phyloP scores from a whole-genome alignment of 2,113 vertebrate genomes.

The Hucho hucho region DNA sequence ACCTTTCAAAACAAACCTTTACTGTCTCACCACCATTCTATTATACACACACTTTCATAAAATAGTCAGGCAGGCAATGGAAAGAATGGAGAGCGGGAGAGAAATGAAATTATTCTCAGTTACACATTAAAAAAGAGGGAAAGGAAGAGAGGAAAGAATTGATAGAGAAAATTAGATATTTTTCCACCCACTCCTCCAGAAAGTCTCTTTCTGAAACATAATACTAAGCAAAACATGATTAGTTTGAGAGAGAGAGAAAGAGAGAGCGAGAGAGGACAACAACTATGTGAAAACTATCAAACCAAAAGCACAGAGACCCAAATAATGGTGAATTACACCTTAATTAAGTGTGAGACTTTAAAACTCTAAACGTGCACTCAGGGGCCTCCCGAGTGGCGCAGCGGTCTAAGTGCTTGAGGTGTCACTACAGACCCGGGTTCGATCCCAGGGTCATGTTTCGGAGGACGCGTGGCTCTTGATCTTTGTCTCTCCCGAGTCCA shows the following conservation, averaged over 20 bases:
- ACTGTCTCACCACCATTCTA: not conserved
- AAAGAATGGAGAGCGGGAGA: not conserved
- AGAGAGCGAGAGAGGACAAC: not conserved
- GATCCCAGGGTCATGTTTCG: too few species aligned
- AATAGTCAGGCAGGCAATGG: not conserved
- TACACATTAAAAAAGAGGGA: not conserved
- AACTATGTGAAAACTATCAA: not conserved
- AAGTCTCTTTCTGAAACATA: not conserved
- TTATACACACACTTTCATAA: not conserved
- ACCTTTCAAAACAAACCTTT: not conserved
- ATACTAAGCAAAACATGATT: not conserved
- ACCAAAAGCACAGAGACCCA: too few species aligned
- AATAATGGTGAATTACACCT: too few species aligned
- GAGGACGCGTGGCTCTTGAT: too few species aligned
- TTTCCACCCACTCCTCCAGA: not conserved
- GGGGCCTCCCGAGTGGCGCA: too few species aligned
- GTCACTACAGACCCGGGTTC: too few species aligned
- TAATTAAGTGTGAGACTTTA: too few species aligned
- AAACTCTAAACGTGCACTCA: too few species aligned
- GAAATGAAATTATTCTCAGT: not conserved
- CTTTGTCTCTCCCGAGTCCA: too few species aligned
- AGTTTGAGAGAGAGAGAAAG: not conserved
- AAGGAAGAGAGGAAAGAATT: not conserved
- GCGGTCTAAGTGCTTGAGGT: too few species aligned
- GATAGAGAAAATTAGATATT: not conserved